phyloP scores from a whole-genome alignment of 2,797 vertebrate species.

The Gadopsis marmoratus region DNA sequence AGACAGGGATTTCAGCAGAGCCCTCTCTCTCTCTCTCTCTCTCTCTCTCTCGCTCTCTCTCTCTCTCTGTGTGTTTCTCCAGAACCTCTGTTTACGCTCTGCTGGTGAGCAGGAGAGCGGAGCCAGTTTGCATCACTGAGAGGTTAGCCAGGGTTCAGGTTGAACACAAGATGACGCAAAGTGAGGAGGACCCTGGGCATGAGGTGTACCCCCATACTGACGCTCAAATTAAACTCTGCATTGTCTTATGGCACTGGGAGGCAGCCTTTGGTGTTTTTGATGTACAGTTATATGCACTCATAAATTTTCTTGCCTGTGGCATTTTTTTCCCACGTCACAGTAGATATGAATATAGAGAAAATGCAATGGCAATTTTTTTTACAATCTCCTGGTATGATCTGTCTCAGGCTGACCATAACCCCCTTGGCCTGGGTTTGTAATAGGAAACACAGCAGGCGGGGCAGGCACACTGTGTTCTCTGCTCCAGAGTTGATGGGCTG shows the following conservation, averaged over 20 bases:
- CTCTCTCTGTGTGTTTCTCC: conserved; percentile 34
- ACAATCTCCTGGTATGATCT: conserved; percentile 59
- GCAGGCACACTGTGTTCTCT: conserved; percentile 71
- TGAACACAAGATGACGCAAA: conserved; percentile 53
- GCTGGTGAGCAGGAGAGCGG: conserved; percentile 65
- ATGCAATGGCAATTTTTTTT: conserved; percentile 45
- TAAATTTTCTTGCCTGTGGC: conserved; percentile 58
- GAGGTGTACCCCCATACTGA: conserved; percentile 49
- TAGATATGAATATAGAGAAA: conserved; percentile 66
- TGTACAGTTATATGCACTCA: conserved; percentile 57
- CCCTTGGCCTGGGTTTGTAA: conserved; percentile 53
- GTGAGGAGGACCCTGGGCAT: conserved; percentile 65
- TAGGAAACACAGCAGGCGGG: conserved; percentile 71
- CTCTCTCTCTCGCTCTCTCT: too few relatives aligned
- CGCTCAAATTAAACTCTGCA: conserved; percentile 62
- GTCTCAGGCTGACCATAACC: conserved; percentile 44
- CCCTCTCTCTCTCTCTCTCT: conserved; percentile 24
- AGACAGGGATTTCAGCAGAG: conserved; percentile 67
- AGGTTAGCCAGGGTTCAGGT: conserved; percentile 80
- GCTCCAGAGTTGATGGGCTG: conserved; percentile 48
- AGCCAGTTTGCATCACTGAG: conserved; percentile 70
- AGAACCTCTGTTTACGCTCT: conserved; percentile 76
- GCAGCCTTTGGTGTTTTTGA: conserved; percentile 62
- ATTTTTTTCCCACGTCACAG: conserved; percentile 44
- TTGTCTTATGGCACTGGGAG: conserved; percentile 48